Evolutionary conservation across 2,888 invertebrate species (phyloP).

Genomic region (Neoascia interrupta): DNA sequence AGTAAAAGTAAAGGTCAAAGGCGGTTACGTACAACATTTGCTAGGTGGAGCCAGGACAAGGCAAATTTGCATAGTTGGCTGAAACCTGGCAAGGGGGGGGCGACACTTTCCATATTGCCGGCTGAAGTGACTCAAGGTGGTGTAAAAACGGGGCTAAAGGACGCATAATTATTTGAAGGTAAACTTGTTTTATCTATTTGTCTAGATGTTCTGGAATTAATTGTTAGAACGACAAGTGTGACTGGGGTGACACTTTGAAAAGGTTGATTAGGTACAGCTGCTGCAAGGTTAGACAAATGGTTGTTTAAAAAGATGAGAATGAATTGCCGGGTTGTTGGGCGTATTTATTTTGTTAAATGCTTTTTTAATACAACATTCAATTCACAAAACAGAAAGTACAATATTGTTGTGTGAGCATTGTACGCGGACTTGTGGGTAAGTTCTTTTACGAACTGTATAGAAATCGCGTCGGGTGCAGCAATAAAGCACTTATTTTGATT

Average conservation of each 20-base stretch:
- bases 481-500: too few species aligned
- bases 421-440: too few species aligned
- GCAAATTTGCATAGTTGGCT: constrained; percentile 20
- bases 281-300: too few species aligned
- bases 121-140: background rate
- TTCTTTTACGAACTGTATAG: too few species aligned
- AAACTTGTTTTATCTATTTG: background rate
- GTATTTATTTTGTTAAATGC: too few species aligned
- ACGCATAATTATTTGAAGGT: constrained; percentile 9
- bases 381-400: too few species aligned
- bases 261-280: too few species aligned
- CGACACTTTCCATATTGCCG: background rate
- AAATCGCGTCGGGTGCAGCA: too few species aligned
- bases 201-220: background rate
- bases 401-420: too few species aligned
- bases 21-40: background rate
- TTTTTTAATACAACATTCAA: too few species aligned
- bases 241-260: background rate
- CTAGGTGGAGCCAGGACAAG: background rate
- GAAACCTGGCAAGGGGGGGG: background rate
- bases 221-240: background rate
- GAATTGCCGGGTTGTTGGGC: too few species aligned
- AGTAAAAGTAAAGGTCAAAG: constrained; percentile 1
- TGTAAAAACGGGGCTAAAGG: background rate
- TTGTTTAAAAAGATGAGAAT: too few species aligned